phyloP scores from a whole-genome alignment of 2,113 vertebrate species.

The Scomber japonicus region DNA sequence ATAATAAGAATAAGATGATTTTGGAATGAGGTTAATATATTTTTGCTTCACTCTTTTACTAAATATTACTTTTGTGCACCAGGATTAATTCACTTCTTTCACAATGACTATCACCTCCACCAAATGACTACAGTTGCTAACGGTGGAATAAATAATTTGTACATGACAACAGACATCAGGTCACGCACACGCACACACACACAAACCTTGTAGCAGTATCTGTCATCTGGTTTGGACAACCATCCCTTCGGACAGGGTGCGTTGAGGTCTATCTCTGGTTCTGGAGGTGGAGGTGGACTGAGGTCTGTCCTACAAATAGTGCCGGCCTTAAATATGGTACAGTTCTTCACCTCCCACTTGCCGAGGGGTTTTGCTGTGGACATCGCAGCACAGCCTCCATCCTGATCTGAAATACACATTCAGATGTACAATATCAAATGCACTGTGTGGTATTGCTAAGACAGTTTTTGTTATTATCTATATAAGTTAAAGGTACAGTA shows the following conservation, averaged over 20 bases:
- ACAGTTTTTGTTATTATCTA: not conserved
- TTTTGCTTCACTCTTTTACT: too few species aligned
- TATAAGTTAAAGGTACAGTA: not conserved
- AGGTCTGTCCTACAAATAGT: constrained; percentile 91
- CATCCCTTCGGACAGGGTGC: constrained; percentile 91
- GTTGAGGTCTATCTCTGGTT: constrained; percentile 79
- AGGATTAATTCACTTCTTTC: too few species aligned
- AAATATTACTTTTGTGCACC: too few species aligned
- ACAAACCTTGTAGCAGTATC: constrained; percentile 94
- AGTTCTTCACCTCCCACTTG: constrained; percentile 92
- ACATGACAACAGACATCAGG: too few species aligned
- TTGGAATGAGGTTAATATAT: too few species aligned
- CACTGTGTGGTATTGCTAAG: not conserved
- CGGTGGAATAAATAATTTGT: too few species aligned
- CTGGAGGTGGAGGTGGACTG: constrained; percentile 69
- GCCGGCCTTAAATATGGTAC: constrained; percentile 89
- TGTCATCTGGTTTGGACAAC: constrained; percentile 77
- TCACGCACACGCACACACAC: not conserved
- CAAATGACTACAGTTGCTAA: too few species aligned
- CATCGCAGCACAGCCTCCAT: constrained; percentile 90
- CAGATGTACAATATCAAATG: not conserved
- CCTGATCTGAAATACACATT: constrained; percentile 50
- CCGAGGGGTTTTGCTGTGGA: constrained; percentile 87
- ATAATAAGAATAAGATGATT: too few species aligned
- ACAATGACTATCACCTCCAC: too few species aligned